phyloP scores from a whole-genome alignment of 2,113 vertebrate species.

The Onychorhynchus coronatus region DNA sequence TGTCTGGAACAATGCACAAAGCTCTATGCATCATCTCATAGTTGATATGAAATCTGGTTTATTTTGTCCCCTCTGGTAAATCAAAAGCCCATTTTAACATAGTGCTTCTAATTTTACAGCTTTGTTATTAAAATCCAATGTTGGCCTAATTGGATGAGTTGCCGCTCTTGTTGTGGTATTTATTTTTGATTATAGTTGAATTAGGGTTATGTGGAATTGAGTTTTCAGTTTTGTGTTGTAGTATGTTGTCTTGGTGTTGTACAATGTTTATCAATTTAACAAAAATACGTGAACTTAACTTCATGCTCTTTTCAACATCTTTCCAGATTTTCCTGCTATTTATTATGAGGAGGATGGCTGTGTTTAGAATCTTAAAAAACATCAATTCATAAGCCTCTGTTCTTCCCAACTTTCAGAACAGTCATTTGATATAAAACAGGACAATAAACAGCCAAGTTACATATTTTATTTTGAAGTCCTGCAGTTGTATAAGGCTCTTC shows the following conservation, averaged over 20 bases:
- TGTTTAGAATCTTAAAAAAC: neutral
- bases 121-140: neutral
- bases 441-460: neutral
- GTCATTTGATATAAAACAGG: neutral
- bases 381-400: neutral
- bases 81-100: neutral
- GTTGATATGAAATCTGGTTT: neutral
- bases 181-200: neutral
- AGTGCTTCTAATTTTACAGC: neutral
- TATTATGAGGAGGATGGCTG: neutral
- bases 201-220: neutral
- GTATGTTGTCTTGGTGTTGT: neutral
- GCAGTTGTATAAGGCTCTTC: neutral
- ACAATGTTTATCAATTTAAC: neutral
- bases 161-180: neutral
- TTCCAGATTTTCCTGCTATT: neutral
- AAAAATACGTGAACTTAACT: neutral
- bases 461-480: neutral
- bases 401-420: neutral
- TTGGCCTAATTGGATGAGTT: neutral
- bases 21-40: neutral
- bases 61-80: neutral
- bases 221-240: neutral
- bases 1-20: neutral
- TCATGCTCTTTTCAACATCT: neutral